Conservation (phyloP, 2,113 vertebrate genomes). For the Aphyosemion australe region DNA sequence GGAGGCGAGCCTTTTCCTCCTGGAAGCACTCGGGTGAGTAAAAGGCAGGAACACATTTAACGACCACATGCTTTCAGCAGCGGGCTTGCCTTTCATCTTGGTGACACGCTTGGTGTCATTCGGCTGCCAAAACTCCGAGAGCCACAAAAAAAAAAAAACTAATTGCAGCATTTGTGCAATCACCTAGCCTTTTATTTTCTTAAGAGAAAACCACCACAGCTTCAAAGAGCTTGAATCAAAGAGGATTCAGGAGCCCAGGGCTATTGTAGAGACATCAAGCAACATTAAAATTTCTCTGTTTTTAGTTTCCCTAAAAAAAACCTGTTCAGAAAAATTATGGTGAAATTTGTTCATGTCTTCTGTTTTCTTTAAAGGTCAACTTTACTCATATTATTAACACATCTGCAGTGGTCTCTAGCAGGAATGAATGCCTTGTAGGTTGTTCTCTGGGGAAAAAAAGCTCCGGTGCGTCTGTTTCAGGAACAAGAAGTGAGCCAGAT, state of each 20-base stretch:
- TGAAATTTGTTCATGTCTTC: too few species aligned
- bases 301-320: too few species aligned
- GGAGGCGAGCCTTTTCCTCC: slow-evolving; percentile 10
- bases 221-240: slow-evolving; percentile 26
- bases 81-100: slow-evolving; percentile 19
- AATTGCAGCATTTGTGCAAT: slow-evolving; percentile 21
- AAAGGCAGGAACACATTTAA: slow-evolving; percentile 14
- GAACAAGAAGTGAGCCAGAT: too few species aligned
- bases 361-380: too few species aligned
- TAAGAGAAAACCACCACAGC: slow-evolving; percentile 14
- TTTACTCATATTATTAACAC: too few species aligned
- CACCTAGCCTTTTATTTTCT: background rate
- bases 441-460: too few species aligned
- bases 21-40: slow-evolving; percentile 6
- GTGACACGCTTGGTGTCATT: background rate
- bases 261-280: too few species aligned
- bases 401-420: too few species aligned
- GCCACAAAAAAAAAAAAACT: background rate
- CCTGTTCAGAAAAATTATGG: too few species aligned
- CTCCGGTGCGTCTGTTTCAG: too few species aligned
- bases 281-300: too few species aligned
- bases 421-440: too few species aligned
- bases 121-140: background rate
- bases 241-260: background rate
- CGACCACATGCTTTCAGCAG: slow-evolving; percentile 10